Evolutionary conservation across 2,888 invertebrate species (phyloP).

Genomic region (Chloroclysta siterata): DNA sequence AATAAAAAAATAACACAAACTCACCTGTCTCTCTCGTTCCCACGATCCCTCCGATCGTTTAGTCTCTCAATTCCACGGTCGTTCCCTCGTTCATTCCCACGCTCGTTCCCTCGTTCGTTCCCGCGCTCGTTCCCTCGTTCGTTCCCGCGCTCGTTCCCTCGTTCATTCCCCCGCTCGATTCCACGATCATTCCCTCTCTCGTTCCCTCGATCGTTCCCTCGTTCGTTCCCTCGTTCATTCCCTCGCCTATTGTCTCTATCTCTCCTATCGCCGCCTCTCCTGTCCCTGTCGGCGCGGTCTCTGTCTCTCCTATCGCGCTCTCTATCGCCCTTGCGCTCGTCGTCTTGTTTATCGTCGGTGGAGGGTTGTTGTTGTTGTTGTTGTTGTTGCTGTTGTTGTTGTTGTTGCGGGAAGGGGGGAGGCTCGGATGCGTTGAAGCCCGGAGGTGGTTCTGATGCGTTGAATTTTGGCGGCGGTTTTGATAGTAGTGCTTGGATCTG

Average conservation of each 20-base stretch:
- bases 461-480: conserved; percentile 80
- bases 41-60: conserved; percentile 30
- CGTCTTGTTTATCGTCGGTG: conserved; percentile 57
- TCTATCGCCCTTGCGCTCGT: conserved; percentile 42
- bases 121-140: not conserved
- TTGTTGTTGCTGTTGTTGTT: conserved; percentile 41
- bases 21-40: conserved; percentile 31
- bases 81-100: conserved; percentile 23
- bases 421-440: conserved; percentile 64
- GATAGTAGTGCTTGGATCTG: conserved; percentile 84
- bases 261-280: conserved; percentile 45
- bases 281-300: conserved; percentile 40
- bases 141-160: not conserved
- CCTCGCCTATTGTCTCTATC: conserved; percentile 31
- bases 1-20: not conserved
- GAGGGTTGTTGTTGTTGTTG: conserved; percentile 40
- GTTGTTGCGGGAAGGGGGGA: conserved; percentile 62
- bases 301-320: conserved; percentile 55
- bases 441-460: conserved; percentile 73
- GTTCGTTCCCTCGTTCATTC: conserved; percentile 35
- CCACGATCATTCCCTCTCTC: conserved; percentile 27
- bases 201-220: conserved; percentile 28
- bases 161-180: not conserved
- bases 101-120: not conserved
- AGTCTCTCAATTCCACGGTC: conserved; percentile 35